Base-by-base conservation (phyloP, 2,113 vertebrate genomes). In the Pyrgilauda ruficollis region DNA sequence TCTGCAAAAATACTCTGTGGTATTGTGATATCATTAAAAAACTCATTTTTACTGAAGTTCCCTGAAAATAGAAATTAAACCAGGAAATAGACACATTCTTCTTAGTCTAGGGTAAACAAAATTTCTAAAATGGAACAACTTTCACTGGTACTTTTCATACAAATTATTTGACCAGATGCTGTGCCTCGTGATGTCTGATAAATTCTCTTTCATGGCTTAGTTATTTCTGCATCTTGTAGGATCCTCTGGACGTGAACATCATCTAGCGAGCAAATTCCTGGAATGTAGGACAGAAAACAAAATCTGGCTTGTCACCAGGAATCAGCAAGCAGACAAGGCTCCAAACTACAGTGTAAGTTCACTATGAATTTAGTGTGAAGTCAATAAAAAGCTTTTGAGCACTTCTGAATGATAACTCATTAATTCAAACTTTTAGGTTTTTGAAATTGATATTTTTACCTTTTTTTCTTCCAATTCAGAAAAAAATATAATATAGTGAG, bases 401-500 rank as follows among this genome's bases (percentile, higher is more conserved):
- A 17, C 6, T 41, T 78, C 41, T 49, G 13, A 94, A 56, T 9
- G 1, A 61, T 19, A 43, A 55, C 17, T 55, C 37, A 30, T 21
- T 59, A 27, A 27, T 84, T 77, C 10, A 69, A 24, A 4, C 9
- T 73, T 89, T 59, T 21, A 4, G 15, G 37, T 50, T 63, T 44
- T 30, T 11, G 1, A 52, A 81, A 61, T 3, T 2, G 2, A 10
- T 61, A 26, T 19, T 76, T 79, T 72, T 10, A 37, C 2, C 2
- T 30, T 24, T 68, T 12, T 69, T 41, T 53, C n/a, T 53, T 67
- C n/a, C 1, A 68, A 5, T 43, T 81, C 13, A 43, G 30, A 11
- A 33, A 49, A 52, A 7, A 22, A 24, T 9, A 14, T 8, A 6
- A 2, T 9, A 14, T 10, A 6, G 1, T 21, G 11, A 15, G 21